These are phyloP conservation scores for Cavia porcellus DNA, from an alignment of 2,113 vertebrate species.

Conservation along the genomic window DNA sequence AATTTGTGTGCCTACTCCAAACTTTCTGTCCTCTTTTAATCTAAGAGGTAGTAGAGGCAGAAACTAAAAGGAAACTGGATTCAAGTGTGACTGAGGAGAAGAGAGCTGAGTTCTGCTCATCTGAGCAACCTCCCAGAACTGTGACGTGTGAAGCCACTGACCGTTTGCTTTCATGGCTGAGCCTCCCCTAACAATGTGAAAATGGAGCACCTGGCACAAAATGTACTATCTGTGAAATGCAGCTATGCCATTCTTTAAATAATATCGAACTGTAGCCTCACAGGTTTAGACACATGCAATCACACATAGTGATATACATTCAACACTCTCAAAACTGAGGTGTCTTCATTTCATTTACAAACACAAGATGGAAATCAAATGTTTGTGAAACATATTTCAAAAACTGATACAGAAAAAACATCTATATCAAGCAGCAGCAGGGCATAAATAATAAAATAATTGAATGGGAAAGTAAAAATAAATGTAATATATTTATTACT, in stretches of 20 bases:
- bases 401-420: conserved; percentile 23
- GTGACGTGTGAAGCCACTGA: background rate
- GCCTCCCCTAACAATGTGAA: background rate
- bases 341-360: conserved; percentile 40
- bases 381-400: background rate
- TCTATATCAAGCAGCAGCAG: background rate
- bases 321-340: background rate
- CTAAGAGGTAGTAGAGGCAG: background rate
- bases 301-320: background rate
- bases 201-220: background rate
- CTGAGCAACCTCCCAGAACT: background rate
- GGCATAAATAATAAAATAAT: background rate
- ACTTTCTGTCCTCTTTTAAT: background rate
- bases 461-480: background rate
- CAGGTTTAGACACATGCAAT: background rate
- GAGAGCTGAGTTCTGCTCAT: background rate
- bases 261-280: background rate
- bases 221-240: background rate
- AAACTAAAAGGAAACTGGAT: background rate
- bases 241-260: background rate
- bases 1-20: background rate
- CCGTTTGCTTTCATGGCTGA: background rate
- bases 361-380: background rate
- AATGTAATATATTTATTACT: background rate
- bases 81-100: background rate